Conservation (phyloP, 2,113 vertebrate species). For the Lophotis ruficrista region DNA sequence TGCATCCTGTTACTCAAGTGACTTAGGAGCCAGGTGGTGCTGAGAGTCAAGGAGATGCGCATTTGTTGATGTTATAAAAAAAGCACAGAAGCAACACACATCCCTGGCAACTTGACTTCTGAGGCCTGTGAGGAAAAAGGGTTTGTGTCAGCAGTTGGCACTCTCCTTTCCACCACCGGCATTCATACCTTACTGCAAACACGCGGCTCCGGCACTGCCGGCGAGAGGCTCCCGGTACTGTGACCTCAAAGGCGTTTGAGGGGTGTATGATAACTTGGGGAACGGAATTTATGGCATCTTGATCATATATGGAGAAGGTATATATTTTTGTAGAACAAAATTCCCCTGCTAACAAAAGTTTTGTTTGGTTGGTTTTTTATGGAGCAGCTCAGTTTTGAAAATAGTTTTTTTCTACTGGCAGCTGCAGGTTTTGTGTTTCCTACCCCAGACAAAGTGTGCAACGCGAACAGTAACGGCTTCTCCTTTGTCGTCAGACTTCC, state of each 20-base stretch:
- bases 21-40: neutral
- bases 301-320: neutral
- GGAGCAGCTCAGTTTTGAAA: neutral
- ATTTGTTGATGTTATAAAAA: neutral
- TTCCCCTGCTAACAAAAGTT: neutral
- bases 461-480: neutral
- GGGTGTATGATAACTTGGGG: neutral
- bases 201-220: fast-evolving
- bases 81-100: neutral
- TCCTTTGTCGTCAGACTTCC: neutral
- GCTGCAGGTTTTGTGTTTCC: neutral
- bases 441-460: neutral
- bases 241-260: neutral
- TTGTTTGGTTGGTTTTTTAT: neutral
- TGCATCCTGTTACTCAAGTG: fast-evolving
- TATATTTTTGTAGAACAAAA: neutral
- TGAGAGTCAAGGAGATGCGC: neutral
- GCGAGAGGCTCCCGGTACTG: neutral
- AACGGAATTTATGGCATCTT: neutral
- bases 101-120: neutral
- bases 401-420: neutral
- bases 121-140: neutral
- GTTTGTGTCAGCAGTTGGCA: neutral
- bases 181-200: fast-evolving
- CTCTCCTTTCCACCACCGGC: fast-evolving